These are phyloP conservation scores for Pyrocoelia pectoralis DNA, from an alignment of 2,888 invertebrate species.

Conservation along the genomic window DNA sequence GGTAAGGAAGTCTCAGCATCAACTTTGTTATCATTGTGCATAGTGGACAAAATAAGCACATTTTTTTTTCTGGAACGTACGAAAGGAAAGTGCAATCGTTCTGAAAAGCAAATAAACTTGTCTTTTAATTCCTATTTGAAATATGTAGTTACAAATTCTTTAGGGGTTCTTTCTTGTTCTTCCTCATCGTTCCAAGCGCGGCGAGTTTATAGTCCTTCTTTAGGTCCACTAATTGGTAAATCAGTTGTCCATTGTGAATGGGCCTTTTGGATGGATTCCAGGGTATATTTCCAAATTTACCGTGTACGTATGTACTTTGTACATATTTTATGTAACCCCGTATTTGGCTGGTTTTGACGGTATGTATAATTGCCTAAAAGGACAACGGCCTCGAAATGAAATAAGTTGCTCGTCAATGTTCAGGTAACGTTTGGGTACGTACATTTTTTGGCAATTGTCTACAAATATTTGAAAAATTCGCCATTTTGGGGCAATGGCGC, in stretches of 20 bases:
- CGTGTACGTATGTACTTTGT: slow-evolving; percentile 36
- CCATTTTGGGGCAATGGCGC: too few relatives aligned
- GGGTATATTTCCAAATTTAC: slow-evolving; percentile 36
- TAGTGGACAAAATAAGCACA: slow-evolving; percentile 14
- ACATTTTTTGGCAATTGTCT: slow-evolving; percentile 37
- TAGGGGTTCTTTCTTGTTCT: slow-evolving; percentile 11
- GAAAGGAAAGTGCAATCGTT: slow-evolving; percentile 6
- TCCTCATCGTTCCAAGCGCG: slow-evolving; percentile 11
- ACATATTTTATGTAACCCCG: slow-evolving; percentile 40
- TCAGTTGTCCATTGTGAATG: too few relatives aligned
- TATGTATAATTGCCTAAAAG: slow-evolving; percentile 42
- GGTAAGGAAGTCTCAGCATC: not conserved
- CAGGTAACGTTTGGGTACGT: slow-evolving; percentile 25
- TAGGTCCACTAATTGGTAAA: too few relatives aligned
- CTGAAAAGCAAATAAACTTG: slow-evolving; percentile 7
- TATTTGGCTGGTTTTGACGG: slow-evolving; percentile 24
- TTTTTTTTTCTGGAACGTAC: slow-evolving; percentile 15
- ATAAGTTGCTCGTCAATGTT: slow-evolving; percentile 40
- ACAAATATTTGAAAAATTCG: slow-evolving; percentile 43
- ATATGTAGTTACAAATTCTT: not conserved
- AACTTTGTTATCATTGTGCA: slow-evolving; percentile 15
- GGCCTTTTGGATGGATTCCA: slow-evolving; percentile 37
- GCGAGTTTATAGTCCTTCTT: slow-evolving; percentile 8
- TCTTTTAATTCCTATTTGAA: not conserved
- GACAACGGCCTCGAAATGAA: slow-evolving; percentile 37